Conservation (phyloP, 2,888 invertebrate genomes). For the Eupithecia insigniata region DNA sequence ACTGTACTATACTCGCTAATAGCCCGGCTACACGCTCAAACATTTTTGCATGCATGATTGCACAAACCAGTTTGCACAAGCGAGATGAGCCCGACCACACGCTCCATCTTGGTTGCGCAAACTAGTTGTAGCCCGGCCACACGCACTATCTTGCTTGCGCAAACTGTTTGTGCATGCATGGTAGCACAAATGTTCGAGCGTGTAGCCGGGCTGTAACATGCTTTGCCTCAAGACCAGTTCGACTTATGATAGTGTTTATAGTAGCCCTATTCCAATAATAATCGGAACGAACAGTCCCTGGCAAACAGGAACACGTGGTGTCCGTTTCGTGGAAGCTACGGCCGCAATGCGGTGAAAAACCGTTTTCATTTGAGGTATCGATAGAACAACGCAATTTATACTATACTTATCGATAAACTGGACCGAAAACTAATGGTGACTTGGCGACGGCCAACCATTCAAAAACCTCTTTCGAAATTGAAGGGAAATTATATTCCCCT, state of each 20-base stretch:
- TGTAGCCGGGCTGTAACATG: not conserved
- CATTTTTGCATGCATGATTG: too few species aligned
- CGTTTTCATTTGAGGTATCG: conserved; percentile 20
- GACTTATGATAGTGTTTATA: not conserved
- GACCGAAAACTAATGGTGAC: not conserved
- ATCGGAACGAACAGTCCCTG: conserved; percentile 24
- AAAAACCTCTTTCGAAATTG: not conserved
- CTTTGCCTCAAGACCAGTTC: not conserved
- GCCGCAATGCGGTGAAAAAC: conserved; percentile 45
- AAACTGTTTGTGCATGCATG: too few species aligned
- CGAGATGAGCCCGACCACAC: too few species aligned
- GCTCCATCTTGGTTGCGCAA: too few species aligned
- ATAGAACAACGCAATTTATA: conserved; percentile 18
- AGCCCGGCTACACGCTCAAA: too few species aligned
- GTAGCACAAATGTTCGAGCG: too few species aligned
- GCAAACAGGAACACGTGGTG: conserved; percentile 38
- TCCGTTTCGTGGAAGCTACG: conserved; percentile 37
- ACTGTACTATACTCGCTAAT: not conserved
- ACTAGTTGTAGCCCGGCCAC: too few species aligned
- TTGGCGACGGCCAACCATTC: not conserved
- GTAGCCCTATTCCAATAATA: conserved; percentile 30
- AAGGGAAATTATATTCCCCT: not conserved
- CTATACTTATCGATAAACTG: conserved; percentile 11
- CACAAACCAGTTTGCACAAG: too few species aligned
- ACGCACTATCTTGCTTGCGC: too few species aligned